Evolutionary conservation across 2,113 vertebrate species (phyloP).

Genomic region (Ageneiosus marmoratus): DNA sequence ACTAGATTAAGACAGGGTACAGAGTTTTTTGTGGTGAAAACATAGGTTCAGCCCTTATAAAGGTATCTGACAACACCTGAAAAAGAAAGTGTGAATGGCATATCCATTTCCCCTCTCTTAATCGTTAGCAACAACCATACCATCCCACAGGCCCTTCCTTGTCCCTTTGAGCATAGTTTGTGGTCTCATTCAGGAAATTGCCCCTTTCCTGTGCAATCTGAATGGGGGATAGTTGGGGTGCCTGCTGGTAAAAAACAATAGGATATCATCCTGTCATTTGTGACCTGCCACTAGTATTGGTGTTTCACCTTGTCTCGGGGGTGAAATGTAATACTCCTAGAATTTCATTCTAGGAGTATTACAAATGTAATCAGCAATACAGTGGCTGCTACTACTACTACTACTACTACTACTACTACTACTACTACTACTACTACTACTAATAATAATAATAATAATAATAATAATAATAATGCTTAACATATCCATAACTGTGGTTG

Average conservation of each 20-base stretch:
- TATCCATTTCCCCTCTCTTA: neutral
- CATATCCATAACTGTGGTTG: too few relatives aligned
- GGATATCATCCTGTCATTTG: conserved; percentile 37
- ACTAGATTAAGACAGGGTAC: too few relatives aligned
- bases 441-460: too few relatives aligned
- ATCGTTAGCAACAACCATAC: conserved; percentile 17
- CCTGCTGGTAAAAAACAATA: conserved; percentile 40
- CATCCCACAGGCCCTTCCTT: neutral
- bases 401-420: too few relatives aligned
- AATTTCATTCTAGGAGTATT: neutral
- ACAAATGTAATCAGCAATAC: neutral
- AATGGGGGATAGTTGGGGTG: conserved; percentile 62
- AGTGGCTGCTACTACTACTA: too few relatives aligned
- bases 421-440: too few relatives aligned
- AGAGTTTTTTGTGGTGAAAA: neutral
- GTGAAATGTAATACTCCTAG: too few relatives aligned
- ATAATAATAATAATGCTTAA: too few relatives aligned
- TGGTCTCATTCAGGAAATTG: conserved; percentile 76
- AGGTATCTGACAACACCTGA: neutral
- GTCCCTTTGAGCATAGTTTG: conserved; percentile 58
- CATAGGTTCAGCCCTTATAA: neutral
- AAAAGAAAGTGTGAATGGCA: conserved; percentile 7
- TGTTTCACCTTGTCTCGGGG: conserved; percentile 59
- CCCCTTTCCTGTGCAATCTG: conserved; percentile 71
- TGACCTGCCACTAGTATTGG: conserved; percentile 62